Conservation (phyloP, 2,888 invertebrate genomes). For the Chaitophorus viminalis region DNA sequence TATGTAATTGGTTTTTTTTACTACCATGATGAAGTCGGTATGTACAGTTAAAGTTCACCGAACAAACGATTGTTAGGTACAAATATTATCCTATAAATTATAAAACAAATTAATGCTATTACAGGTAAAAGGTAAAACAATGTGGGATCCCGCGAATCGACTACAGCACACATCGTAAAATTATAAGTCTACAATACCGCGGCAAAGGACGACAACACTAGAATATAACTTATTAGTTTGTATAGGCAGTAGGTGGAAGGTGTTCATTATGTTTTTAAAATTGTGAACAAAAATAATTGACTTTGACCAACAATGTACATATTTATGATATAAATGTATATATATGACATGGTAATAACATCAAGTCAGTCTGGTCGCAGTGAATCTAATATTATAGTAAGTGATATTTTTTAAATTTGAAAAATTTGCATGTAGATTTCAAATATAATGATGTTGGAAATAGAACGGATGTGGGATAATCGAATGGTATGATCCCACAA, state of each 20-base stretch:
- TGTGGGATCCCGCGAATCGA: not conserved
- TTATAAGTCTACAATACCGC: not conserved
- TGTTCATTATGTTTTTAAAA: not conserved
- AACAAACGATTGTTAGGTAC: not conserved
- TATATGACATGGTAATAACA: not conserved
- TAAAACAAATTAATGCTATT: not conserved
- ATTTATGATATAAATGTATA: not conserved
- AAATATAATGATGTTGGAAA: slow-evolving; percentile 17
- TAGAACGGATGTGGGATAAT: slow-evolving; percentile 28
- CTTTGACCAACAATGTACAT: not conserved
- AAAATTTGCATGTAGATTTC: slow-evolving; percentile 29
- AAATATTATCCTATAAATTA: no score
- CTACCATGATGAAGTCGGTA: not conserved
- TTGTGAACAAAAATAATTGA: not conserved
- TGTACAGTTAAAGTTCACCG: not conserved
- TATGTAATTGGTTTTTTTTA: not conserved
- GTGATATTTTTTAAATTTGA: slow-evolving; percentile 10
- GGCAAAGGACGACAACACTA: not conserved
- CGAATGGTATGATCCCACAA: slow-evolving; percentile 26
- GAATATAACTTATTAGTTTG: not conserved
- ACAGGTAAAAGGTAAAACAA: not conserved
- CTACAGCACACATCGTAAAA: not conserved
- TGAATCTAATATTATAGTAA: not conserved
- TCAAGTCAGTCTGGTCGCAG: not conserved
- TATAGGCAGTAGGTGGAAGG: not conserved